Evolutionary conservation across 2,113 vertebrate genomes (phyloP), one percentile per base, ranked within the genome.

Genomic region (Heterochromis multidens): DNA sequence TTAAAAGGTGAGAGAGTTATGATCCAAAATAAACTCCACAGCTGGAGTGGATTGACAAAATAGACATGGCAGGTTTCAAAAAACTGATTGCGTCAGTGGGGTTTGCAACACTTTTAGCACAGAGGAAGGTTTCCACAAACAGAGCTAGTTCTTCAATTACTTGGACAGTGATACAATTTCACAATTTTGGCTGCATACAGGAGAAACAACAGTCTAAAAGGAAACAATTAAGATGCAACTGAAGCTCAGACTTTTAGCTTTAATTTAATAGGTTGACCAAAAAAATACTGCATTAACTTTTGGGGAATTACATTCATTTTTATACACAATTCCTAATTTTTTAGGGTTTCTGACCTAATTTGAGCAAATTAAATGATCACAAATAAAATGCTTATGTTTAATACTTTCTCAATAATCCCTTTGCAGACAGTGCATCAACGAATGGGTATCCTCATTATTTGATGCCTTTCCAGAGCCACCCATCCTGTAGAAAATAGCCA

Each of bases 11-110:
- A 87, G 89, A 93, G 37, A 72, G 54, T 82, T 37, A 16, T 67
- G 79, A 84, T 91, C 88, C 29, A 80, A 92, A 95, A 94, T 94
- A 94, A 92, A 91, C 87, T 83, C 27, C 60, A 78, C 93, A 93
- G 88, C 92, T 91, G 90, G 88, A 83, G 67, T 46, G 2, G 52
- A 78, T 52, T 79, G 8, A 65, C 7, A 74, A 54, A 74, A 52
- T 25, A 59, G 56, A 78, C 35, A 46, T 14, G 77, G 40, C 58
- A 49, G 27, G 40, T 46, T 79, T 12, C 59, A 11, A 8, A 77
- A 31, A n/a, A 2, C 46, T 31, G 35, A 23, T 49, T 31, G 43
- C 21, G 13, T 65, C 46, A 72, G 37, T n/a, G 37, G 67, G 25
- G 43, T 72, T 72, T 49, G 25, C 25, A 49, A 13, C 49, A 25